Base-by-base conservation (phyloP, 2,797 vertebrate genomes). In the Siniperca obscura region DNA sequence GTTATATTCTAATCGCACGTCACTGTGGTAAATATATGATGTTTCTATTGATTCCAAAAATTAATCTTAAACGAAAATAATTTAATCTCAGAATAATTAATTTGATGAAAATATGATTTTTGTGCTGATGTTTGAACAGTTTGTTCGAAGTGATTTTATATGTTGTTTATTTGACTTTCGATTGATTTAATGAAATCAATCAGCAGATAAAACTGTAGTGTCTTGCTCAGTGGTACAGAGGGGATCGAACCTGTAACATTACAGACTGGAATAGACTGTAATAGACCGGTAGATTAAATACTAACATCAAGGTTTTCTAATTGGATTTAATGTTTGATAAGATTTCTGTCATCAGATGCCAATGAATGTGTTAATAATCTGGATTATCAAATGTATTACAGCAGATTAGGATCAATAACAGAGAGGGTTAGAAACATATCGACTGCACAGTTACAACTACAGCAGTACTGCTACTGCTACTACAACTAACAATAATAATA, bases 331-430 rank as follows among this genome's bases (percentile, higher is more conserved):
- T 34, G n/a, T 30, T 19, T 42, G 56, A 36, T 36, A 3, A 13
- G 10, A 42, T 7, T 44, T 65, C 3, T 17, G 3, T 65, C n/a
- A 69, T 53, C 5, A 68, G 17, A 27, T 2, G 0, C 3, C 10
- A 67, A 34, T 42, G 50, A 42, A 73, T 67, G n/a, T 66, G 19
- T 44, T 25, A 14, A 38, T 73, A 62, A 62, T 74, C 30, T 10
- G 46, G 57, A 74, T 74, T 74, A 53, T 16, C 30, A 62, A 4
- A n/a, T 9, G n/a, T 46, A 80, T 74, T 46, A 53, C 10, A 74
- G 25, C 36, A 27, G 78, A 80, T 62, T 80, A 69, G 27, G 14
- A 22, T 70, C 9, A 48, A 46, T 22, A 34, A 36, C 12, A 48
- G 2, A 27, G 22, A 44, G 40, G 7, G 1, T 72, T 48, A 34